Base-by-base conservation (phyloP, 2,113 vertebrate genomes). In the Dicaeum eximium region DNA sequence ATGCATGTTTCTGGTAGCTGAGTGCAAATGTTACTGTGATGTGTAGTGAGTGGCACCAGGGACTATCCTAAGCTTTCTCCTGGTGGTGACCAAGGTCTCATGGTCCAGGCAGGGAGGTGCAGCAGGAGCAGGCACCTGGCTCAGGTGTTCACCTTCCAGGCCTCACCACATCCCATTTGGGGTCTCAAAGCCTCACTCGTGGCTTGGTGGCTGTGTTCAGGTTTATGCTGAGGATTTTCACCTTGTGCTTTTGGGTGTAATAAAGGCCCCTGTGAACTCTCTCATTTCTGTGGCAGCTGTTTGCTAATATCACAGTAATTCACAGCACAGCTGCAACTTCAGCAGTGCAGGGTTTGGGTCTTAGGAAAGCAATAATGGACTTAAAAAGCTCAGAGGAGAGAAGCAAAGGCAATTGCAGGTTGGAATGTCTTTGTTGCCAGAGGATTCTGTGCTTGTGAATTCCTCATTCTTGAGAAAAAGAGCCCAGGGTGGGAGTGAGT, bases 141-240 rank as follows among this genome's bases (percentile, higher is more conserved):
- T 90, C 33, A 40, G 33, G 25, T 19, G 27, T 11, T 38, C 21
- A 16, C 15, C 66, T 37, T 74, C 22, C 21, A 53, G 57, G 18
- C 9, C 66, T 17, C 31, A 3, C 9, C 57, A 24, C 23, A 6
- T 14, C 56, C 10, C 9, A 1, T 17, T 9, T 38, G 70, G 61
- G 42, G 33, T 24, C 28, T 15, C 45, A 85, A 13, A 72, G 37
- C 28, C 60, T 72, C 1, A 0, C 40, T 31, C 2, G 0, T 3
- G 2, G 1, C 22, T 51, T 53, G 24, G 42, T 23, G 7, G 25
- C 27, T 45, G 30, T 13, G 6, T 6, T 74, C 61, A 44, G 28
- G 9, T 51, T 65, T 45, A 2, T 37, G n/a, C 58, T 48, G 38
- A 48, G 58, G 64, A 31, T 87, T 88, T 80, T 75, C 27, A 15